A percentile compares a stretch with the other conserved stretches of the same genome.
Evolutionary conservation across 2,797 vertebrate species (phyloP).

Genomic region (Babyrousa celebensis): DNA sequence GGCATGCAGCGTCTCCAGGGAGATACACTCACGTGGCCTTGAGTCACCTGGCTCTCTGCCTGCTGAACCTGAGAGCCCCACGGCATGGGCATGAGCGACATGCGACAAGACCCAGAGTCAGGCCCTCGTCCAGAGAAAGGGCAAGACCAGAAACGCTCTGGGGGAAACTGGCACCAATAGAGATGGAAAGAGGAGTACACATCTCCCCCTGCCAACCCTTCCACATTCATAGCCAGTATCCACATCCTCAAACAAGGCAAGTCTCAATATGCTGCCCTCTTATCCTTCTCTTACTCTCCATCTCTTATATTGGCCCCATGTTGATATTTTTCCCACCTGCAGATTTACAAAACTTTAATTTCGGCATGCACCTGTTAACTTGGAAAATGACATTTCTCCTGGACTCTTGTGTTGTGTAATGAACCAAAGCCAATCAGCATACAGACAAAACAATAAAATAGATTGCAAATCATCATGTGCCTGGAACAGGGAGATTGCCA

Average conservation of each 20-base stretch:
- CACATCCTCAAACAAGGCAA: neutral
- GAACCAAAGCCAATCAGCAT: slow-evolving; percentile 83
- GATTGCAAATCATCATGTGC: neutral
- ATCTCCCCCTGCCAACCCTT: neutral
- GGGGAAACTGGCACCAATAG: neutral
- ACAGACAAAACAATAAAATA: slow-evolving; percentile 63
- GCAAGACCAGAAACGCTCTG: slow-evolving; percentile 60
- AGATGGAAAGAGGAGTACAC: slow-evolving; percentile 31
- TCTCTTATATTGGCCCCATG: neutral
- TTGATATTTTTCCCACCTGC: slow-evolving; percentile 48
- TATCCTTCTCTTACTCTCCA: slow-evolving; percentile 25
- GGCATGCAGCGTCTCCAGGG: slow-evolving; percentile 24
- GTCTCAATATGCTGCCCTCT: neutral
- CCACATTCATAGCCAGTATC: slow-evolving; percentile 28
- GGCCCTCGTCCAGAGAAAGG: slow-evolving; percentile 69
- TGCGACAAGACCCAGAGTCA: slow-evolving; percentile 59
- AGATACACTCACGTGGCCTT: neutral
- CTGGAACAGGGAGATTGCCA: neutral
- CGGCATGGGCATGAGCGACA: neutral
- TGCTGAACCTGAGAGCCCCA: slow-evolving; percentile 67
- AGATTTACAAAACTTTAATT: slow-evolving; percentile 84
- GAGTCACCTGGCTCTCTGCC: slow-evolving; percentile 67
- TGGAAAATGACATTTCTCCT: slow-evolving; percentile 85
- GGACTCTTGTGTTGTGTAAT: slow-evolving; percentile 42
- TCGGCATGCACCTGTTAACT: slow-evolving; percentile 79